Conservation (phyloP, 2,797 vertebrate genomes). For the Gymnoscopelus microlampas region DNA sequence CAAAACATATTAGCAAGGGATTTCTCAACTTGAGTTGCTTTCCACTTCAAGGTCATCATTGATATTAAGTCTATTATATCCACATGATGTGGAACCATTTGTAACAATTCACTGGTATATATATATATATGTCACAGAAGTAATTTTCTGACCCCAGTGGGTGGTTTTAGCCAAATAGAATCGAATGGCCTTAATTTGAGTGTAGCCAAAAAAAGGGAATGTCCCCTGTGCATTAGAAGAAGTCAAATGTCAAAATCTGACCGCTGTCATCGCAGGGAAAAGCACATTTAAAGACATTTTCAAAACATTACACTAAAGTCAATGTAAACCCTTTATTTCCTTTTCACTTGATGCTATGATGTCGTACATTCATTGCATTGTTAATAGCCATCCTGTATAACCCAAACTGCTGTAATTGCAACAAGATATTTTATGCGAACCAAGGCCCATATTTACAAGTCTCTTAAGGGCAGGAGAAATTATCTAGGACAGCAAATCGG, state of each 20-base stretch:
- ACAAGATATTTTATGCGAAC: conserved; percentile 39
- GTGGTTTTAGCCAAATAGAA: conserved; percentile 67
- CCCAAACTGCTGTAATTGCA: conserved; percentile 20
- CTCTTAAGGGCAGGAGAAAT: conserved; percentile 36
- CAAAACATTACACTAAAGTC: conserved; percentile 40
- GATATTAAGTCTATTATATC: conserved; percentile 36
- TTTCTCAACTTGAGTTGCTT: conserved; percentile 45
- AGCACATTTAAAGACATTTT: conserved; percentile 52
- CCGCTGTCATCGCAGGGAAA: conserved; percentile 61
- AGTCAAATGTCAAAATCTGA: conserved; percentile 22
- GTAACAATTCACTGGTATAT: conserved; percentile 42
- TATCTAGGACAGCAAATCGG: conserved; percentile 4
- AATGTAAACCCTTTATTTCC: conserved; percentile 67
- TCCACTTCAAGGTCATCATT: conserved; percentile 56
- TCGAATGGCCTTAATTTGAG: conserved; percentile 72
- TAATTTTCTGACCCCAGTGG: conserved; percentile 43
- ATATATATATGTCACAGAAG: conserved; percentile 57
- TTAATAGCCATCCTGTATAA: conserved; percentile 61
- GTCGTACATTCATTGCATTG: conserved; percentile 67
- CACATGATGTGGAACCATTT: conserved; percentile 57
- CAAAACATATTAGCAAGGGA: no score
- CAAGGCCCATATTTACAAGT: conserved; percentile 40
- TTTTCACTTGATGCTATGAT: conserved; percentile 72
- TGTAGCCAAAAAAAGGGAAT: conserved; percentile 59
- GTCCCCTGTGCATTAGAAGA: conserved; percentile 53